Base-by-base conservation (phyloP, 2,888 invertebrate genomes). In the Phytoseiulus persimilis region DNA sequence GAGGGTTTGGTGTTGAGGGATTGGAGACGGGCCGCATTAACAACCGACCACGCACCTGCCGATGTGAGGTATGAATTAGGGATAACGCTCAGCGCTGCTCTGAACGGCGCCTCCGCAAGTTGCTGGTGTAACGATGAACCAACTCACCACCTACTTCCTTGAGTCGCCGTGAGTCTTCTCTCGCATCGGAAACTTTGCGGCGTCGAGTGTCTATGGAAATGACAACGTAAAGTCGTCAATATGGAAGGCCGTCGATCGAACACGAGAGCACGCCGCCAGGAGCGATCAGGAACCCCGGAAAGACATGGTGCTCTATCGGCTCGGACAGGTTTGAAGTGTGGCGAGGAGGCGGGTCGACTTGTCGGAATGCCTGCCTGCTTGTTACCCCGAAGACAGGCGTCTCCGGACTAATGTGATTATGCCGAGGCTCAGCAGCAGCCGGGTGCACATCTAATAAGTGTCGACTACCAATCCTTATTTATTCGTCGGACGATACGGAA, bases 391-490 rank as follows among this genome's bases (percentile, higher is more conserved):
- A 65, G 65, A 28, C 65, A 23, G 65, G 65, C 65, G 28, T 65
- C 65, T 65, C 65, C 65, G 65, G 65, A 1, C 65, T 65, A 65
- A 65, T 23, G 65, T 65, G 65, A 65, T 65, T 65, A 65, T 65
- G 65, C 65, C 65, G 65, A 14, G 65, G 65, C 65, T 65, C 65
- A 65, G 65, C 65, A 65, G 65, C 65, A 14, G 65, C 28, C 65
- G 65, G 28, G 23, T 65, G 65, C 65, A 65, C 65, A 65, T 65
- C 65, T 65, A 65, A 65, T 65, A 65, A 65, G 65, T 65, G 65
- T 65, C 65, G 65, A 65, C 65, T 65, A 65, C 65, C 65, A 65
- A 65, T 65, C 65, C 65, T 65, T 65, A 65, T 65, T 65, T 65
- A 65, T 65, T 65, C 65, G 65, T 65, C 28, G 65, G 65, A 65